Evolutionary conservation across 2,113 vertebrate species (phyloP), one percentile per base, ranked within the genome.

Genomic region (Colistium nudipinnis): DNA sequence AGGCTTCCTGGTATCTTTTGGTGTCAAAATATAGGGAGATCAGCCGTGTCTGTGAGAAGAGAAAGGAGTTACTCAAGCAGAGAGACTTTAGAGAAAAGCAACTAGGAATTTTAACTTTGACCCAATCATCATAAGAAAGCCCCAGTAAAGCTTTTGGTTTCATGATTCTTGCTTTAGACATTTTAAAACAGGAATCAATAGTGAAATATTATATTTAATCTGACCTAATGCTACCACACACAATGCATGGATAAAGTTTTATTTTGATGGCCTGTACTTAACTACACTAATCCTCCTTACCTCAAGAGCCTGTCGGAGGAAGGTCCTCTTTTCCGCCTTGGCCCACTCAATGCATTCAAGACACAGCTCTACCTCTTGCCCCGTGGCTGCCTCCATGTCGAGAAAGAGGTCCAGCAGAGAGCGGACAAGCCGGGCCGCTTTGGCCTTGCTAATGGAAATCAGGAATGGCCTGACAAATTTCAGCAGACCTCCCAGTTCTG

Each of bases 311-410:
- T 99, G 98, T 83, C 98, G 94, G 64, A 99, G 91, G 88, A 99
- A 99, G 68, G 98, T 99, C 89, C 98, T 96, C 89, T 99, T 99
- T 92, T 99, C 98, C 22, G 94, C 90, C 92, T 99, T 99, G 88
- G 98, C 98, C 98, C 98, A 99, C 64, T 98, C 97, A 10, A 99
- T 99, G 88, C 97, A 99, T 78, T 99, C 97, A 82, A 99, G 94
- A 90, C 98, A 99, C 80, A 99, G 93, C 70, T 98, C 96, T 51
- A 99, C 98, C 93, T 99, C 98, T 88, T 99, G 97, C 20, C 98
- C 98, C 0, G 98, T 99, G 0, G 97, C 98, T 59, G 98, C 98
- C 89, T 99, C 98, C 98, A 99, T 99, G 81, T 99, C 97, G 27
- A 99, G 93, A 78, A 99, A 98, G 2, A 99, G 92, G 89, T 99